phyloP scores from a whole-genome alignment of 2,113 vertebrate species.

The Strix uralensis region DNA sequence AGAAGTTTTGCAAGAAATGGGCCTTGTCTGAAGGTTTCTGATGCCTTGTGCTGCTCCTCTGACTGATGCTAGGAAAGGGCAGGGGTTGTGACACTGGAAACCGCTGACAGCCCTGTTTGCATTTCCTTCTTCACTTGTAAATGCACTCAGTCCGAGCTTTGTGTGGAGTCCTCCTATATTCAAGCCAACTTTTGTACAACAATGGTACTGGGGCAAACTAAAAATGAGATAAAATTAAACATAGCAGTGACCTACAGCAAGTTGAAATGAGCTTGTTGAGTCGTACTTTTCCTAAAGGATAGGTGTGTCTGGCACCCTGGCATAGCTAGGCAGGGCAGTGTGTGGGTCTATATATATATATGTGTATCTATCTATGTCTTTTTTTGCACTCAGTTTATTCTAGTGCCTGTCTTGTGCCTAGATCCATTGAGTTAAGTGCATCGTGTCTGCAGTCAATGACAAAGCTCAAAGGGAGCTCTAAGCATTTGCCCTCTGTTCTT shows the following conservation, averaged over 20 bases:
- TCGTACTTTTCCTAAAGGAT: background rate
- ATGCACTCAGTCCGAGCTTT: fast-evolving
- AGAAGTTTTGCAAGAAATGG: background rate
- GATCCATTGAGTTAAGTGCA: background rate
- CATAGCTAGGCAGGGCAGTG: background rate
- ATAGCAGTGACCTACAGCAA: background rate
- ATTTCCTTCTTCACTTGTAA: background rate
- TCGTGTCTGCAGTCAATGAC: background rate
- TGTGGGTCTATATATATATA: background rate
- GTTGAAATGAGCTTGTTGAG: background rate
- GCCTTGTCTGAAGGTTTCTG: background rate
- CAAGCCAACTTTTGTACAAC: background rate
- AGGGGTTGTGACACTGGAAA: background rate
- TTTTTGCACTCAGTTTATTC: background rate
- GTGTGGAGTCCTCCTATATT: background rate
- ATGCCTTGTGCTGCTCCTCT: background rate
- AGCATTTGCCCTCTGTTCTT: background rate
- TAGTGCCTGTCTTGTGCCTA: background rate
- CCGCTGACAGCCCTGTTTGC: background rate
- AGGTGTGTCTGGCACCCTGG: background rate
- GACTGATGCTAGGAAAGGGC: background rate
- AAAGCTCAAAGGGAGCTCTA: background rate
- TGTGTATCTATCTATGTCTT: background rate
- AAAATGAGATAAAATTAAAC: background rate
- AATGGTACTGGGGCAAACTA: background rate